Conservation (phyloP, 2,113 vertebrate species). For the Labrus mixtus region DNA sequence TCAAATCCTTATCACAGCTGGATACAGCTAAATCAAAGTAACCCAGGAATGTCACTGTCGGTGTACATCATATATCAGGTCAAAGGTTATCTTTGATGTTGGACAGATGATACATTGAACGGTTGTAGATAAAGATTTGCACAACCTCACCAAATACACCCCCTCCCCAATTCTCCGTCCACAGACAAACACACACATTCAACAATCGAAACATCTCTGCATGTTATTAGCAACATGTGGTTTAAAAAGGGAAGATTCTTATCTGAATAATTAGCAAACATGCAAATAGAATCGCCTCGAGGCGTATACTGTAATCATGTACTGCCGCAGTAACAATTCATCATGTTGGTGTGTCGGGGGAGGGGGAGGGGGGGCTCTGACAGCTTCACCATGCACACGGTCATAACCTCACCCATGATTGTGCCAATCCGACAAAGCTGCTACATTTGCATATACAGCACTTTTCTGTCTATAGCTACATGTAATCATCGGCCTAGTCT, state of each 20-base stretch:
- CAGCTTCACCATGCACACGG: slow-evolving; percentile 20
- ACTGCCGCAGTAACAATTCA: slow-evolving; percentile 54
- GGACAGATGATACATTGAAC: background rate
- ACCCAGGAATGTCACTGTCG: background rate
- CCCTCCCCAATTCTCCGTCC: background rate
- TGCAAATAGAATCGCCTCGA: slow-evolving; percentile 29
- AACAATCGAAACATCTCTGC: slow-evolving; percentile 4
- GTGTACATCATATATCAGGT: no score
- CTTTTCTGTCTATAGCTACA: slow-evolving; percentile 5
- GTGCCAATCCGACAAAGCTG: slow-evolving; percentile 23
- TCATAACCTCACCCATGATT: slow-evolving; percentile 21
- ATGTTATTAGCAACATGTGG: slow-evolving; percentile 44
- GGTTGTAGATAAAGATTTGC: background rate
- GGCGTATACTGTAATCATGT: slow-evolving; percentile 48
- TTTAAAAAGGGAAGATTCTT: slow-evolving; percentile 35
- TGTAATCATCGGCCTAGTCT: slow-evolving; percentile 37
- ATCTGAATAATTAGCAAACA: slow-evolving; percentile 76
- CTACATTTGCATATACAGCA: slow-evolving; percentile 59
- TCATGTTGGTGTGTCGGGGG: slow-evolving; percentile 41
- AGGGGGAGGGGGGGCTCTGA: background rate
- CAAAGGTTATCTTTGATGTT: background rate
- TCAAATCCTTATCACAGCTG: background rate
- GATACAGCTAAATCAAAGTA: background rate
- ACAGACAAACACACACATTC: slow-evolving; percentile 7
- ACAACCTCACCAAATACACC: background rate